Conservation (phyloP, 2,797 vertebrate genomes). For the Anguilla anguilla region DNA sequence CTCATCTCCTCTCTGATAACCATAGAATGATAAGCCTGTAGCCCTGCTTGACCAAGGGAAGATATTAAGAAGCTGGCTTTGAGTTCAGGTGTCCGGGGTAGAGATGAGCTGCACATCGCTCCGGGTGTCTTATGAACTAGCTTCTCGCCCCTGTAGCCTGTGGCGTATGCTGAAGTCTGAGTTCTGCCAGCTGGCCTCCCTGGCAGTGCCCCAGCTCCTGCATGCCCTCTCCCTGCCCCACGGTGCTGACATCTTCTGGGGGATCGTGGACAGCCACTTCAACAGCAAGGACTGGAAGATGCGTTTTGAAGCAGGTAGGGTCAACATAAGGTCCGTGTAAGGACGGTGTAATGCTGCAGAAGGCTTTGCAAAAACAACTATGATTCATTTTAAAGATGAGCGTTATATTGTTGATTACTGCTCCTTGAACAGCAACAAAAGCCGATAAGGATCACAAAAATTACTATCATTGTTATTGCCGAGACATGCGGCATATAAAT, state of each 20-base stretch:
- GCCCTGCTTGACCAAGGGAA: background rate
- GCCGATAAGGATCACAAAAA: background rate
- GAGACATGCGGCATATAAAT: background rate
- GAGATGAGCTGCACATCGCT: background rate
- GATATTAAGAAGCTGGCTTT: background rate
- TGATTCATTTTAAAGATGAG: background rate
- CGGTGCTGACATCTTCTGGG: conserved; percentile 98
- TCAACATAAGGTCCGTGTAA: background rate
- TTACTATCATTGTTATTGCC: conserved; percentile 4
- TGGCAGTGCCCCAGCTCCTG: conserved; percentile 94
- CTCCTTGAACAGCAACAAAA: background rate
- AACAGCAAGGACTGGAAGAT: conserved; percentile 99
- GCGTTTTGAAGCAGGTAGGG: conserved; percentile 95
- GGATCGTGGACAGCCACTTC: conserved; percentile 92
- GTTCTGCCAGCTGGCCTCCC: conserved; percentile 95
- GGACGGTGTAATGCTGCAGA: background rate
- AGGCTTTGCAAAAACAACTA: background rate
- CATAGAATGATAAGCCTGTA: background rate
- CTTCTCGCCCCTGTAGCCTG: conserved; percentile 69
- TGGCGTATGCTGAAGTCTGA: conserved; percentile 97
- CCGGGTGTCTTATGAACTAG: background rate
- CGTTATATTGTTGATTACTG: background rate
- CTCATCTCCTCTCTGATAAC: background rate
- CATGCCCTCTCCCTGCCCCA: conserved; percentile 91
- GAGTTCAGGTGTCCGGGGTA: background rate